Evolutionary conservation across 2,888 invertebrate species (phyloP), one percentile per base, ranked within the genome.

Genomic region (Mesoligia furuncula): DNA sequence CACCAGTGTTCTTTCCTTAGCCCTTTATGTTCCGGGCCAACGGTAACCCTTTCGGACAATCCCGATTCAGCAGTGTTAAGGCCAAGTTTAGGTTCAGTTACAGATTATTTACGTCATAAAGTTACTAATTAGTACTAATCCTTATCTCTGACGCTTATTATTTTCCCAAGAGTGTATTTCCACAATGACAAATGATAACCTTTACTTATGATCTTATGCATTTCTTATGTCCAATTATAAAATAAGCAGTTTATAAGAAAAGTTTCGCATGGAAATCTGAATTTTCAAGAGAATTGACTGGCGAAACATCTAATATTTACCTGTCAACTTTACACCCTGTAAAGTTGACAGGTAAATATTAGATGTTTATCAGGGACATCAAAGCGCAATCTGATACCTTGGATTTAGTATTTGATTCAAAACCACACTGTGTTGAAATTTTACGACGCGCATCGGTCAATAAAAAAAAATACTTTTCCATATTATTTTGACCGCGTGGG

Each of bases 61-160:
- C n/a, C n/a, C n/a, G n/a, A 62, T 71, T 65, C 45, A 79, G 51
- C 65, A 70, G 74, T 77, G 79, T 79, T 82, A 87, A 84, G 84
- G 84, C 67, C 69, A 78, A 69, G 71, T 73, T 71, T 27, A 68
- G 66, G 54, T 78, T 75, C 64, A 75, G 39, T 48, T 61, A 81
- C 54, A 27, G 61, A 61, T 79, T 45, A 77, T 45, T 20, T 45
- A 71, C 68, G 61, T 57, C 81, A 78, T 54, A 71, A 27, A 62
- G 48, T 54, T 51, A 45, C 31, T 57, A 31, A n/a, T 79, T 62
- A 24, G 62, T 20, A 62, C 42, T 51, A 57, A 77, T 65, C 42
- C 45, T 67, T 78, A 57, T 81, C 71, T 27, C 6, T 83, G 66
- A 67, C 42, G 39, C 27, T 24, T 61, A 42, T 67, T 54, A 78